Percentiles rank a stretch among this genome's conserved stretches.
phyloP scores from a whole-genome alignment of 2,888 invertebrate genomes.

The Himalopsyche kuldschensis region DNA sequence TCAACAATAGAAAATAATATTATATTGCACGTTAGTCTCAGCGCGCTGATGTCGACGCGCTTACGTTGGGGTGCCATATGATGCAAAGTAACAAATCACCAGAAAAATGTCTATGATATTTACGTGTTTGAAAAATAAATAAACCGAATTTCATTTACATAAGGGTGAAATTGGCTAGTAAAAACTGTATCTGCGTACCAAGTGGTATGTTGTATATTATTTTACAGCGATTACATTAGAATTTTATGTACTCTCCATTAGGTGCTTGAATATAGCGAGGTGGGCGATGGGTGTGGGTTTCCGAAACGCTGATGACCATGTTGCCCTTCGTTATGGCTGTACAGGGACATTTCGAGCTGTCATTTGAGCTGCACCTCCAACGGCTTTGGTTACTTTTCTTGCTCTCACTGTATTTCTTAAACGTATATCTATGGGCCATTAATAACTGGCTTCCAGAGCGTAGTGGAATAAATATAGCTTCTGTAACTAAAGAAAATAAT shows the following conservation, averaged over 20 bases:
- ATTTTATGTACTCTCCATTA: not conserved
- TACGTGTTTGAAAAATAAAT: too few species aligned
- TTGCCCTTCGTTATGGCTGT: not conserved
- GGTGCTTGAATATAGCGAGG: conserved; percentile 41
- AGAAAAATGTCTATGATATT: too few species aligned
- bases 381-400: conserved; percentile 58
- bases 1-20: too few species aligned
- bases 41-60: too few species aligned
- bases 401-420: conserved; percentile 55
- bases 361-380: conserved; percentile 55
- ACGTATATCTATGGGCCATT: conserved; percentile 56
- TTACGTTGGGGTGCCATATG: too few species aligned
- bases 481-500: conserved; percentile 35
- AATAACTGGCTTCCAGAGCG: conserved; percentile 45
- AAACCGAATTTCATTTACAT: too few species aligned
- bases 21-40: too few species aligned
- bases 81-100: too few species aligned
- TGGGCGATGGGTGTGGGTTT: conserved; percentile 54
- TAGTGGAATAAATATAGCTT: not conserved
- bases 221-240: not conserved
- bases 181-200: too few species aligned
- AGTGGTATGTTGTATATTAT: too few species aligned
- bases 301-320: not conserved
- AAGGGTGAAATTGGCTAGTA: too few species aligned
- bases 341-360: conserved; percentile 47